These are phyloP conservation scores for Chaunax sp. DNA, from an alignment of 2,797 vertebrate species.

Conservation along the genomic window DNA sequence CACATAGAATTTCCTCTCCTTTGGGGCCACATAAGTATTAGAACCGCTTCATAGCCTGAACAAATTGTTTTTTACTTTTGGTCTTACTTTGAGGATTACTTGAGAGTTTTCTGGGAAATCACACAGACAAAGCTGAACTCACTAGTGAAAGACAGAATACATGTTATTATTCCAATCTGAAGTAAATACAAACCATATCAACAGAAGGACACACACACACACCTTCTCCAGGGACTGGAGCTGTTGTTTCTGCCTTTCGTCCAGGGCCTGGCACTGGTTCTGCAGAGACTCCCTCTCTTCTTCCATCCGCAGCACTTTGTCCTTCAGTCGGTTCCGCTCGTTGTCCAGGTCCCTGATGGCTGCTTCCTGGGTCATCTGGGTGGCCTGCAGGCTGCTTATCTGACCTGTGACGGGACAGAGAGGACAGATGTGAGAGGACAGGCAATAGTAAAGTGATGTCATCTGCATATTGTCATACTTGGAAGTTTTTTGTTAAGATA, in stretches of 20 bases:
- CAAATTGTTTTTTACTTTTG: conserved; percentile 23
- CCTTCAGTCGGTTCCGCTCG: conserved; percentile 92
- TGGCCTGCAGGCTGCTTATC: conserved; percentile 97
- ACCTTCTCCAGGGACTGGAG: conserved; percentile 94
- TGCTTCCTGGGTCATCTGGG: conserved; percentile 97
- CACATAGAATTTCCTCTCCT: too few relatives aligned
- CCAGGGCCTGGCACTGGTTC: conserved; percentile 91
- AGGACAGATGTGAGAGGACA: background rate
- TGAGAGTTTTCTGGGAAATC: background rate
- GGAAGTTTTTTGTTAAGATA: background rate
- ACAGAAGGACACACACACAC: conserved; percentile 11
- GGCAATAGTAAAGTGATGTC: background rate
- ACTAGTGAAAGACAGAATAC: background rate
- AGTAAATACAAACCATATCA: conserved; percentile 50
- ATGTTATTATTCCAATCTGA: conserved; percentile 20
- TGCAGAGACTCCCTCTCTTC: conserved; percentile 92
- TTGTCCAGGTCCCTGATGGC: conserved; percentile 97
- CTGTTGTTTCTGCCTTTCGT: conserved; percentile 94
- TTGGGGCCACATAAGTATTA: background rate
- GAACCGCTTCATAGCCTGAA: conserved; percentile 11
- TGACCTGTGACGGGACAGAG: conserved; percentile 85
- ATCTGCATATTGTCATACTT: conserved; percentile 1
- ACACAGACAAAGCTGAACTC: background rate
- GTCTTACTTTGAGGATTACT: conserved; percentile 22
- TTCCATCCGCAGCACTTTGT: conserved; percentile 92